Conservation (phyloP, 2,113 vertebrate genomes). For the Urocolius indicus region DNA sequence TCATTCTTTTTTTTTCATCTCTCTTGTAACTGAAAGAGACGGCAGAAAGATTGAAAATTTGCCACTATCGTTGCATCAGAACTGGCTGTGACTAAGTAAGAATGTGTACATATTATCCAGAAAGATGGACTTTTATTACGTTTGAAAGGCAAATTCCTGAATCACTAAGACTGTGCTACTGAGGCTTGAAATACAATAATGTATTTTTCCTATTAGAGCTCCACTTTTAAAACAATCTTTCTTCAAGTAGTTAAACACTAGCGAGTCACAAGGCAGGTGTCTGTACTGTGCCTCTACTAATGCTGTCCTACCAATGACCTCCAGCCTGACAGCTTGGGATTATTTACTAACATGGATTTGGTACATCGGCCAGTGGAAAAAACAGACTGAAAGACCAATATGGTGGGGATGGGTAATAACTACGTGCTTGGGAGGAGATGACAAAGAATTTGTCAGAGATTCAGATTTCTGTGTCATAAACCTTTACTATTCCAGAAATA, state of each 20-base stretch:
- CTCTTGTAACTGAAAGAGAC: neutral
- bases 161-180: too few species aligned
- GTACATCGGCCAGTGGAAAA: neutral
- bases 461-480: neutral
- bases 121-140: neutral
- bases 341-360: conserved; percentile 58
- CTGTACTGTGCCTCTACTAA: neutral
- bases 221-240: neutral
- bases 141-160: neutral
- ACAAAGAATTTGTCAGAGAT: neutral
- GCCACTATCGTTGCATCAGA: neutral
- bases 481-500: neutral
- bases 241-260: neutral
- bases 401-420: neutral
- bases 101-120: neutral
- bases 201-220: neutral
- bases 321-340: conserved; percentile 27
- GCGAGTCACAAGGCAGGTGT: neutral
- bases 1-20: neutral
- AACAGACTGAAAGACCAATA: conserved; percentile 1
- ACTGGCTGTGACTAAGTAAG: neutral
- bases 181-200: neutral
- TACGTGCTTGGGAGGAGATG: neutral
- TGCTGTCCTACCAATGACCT: conserved; percentile 54
- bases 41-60: neutral